phyloP scores from a whole-genome alignment of 2,113 vertebrate species.

The Dromaius novaehollandiae region DNA sequence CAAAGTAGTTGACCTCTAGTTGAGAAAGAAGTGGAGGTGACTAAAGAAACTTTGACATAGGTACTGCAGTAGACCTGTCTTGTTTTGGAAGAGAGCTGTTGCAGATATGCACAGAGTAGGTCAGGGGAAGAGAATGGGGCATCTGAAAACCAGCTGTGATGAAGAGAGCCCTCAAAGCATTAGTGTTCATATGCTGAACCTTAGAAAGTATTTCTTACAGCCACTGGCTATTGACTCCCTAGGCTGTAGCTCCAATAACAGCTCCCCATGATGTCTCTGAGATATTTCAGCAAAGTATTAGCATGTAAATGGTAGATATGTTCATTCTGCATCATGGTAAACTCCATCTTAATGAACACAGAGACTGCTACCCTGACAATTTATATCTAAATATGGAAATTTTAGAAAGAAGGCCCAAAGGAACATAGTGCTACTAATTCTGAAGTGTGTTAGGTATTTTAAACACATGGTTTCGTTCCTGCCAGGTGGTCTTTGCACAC shows the following conservation, averaged over 20 bases:
- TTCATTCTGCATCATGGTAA: neutral
- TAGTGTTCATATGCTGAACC: neutral
- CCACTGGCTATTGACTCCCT: neutral
- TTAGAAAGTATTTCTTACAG: neutral
- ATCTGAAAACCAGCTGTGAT: neutral
- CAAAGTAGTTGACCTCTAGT: neutral
- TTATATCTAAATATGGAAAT: neutral
- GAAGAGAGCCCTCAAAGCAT: neutral
- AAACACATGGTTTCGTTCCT: neutral
- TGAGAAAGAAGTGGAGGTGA: neutral
- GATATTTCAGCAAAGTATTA: neutral
- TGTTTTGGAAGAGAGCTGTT: neutral
- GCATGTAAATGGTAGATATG: neutral
- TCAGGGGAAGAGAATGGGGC: neutral
- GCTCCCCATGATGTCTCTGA: neutral
- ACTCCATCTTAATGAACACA: neutral
- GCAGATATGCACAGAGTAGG: neutral
- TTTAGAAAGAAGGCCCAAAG: neutral
- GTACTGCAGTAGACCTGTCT: neutral
- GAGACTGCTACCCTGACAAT: neutral
- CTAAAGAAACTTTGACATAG: neutral
- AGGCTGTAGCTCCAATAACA: neutral
- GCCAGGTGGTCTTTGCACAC: slow-evolving; percentile 13
- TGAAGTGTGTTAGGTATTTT: neutral
- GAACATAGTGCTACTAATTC: neutral